Evolutionary conservation across 1,140 invertebrate genomes (phyloP).

Genomic region (Drosophila mayri): DNA sequence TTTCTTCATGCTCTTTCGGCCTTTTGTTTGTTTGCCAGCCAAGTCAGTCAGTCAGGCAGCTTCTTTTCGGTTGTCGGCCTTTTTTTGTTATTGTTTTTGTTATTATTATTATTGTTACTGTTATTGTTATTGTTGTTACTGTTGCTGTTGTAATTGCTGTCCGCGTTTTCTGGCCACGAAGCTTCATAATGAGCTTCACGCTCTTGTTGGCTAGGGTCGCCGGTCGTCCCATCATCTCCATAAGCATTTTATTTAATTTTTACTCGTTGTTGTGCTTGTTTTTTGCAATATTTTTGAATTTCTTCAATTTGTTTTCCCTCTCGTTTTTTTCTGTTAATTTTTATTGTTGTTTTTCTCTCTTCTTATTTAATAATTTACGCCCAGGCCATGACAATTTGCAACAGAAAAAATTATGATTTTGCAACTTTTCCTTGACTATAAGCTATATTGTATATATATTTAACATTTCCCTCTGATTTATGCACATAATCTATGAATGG

Average conservation of each 20-base stretch:
- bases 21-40: conserved; percentile 67
- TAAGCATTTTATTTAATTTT: conserved; percentile 70
- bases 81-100: conserved; percentile 39
- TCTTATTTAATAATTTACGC: conserved; percentile 68
- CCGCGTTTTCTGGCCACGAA: conserved; percentile 48
- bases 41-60: conserved; percentile 14
- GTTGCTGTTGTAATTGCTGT: conserved; percentile 54
- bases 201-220: conserved; percentile 69
- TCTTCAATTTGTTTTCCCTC: conserved; percentile 58
- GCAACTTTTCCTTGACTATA: conserved; percentile 36
- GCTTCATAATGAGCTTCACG: conserved; percentile 79
- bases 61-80: conserved; percentile 32
- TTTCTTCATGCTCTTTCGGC: conserved; percentile 74
- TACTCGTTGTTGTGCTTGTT: conserved; percentile 33
- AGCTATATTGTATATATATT: not conserved
- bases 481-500: conserved; percentile 74
- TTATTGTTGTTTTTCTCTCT: conserved; percentile 37
- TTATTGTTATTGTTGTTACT: conserved; percentile 13
- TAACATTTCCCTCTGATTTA: conserved; percentile 49
- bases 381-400: conserved; percentile 36
- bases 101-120: conserved; percentile 41
- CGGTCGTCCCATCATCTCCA: conserved; percentile 48
- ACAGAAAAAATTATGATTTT: conserved; percentile 46
- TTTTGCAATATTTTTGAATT: conserved; percentile 76
- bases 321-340: conserved; percentile 26